Conservation (phyloP, 2,888 invertebrate genomes). For the Phasia obesa region DNA sequence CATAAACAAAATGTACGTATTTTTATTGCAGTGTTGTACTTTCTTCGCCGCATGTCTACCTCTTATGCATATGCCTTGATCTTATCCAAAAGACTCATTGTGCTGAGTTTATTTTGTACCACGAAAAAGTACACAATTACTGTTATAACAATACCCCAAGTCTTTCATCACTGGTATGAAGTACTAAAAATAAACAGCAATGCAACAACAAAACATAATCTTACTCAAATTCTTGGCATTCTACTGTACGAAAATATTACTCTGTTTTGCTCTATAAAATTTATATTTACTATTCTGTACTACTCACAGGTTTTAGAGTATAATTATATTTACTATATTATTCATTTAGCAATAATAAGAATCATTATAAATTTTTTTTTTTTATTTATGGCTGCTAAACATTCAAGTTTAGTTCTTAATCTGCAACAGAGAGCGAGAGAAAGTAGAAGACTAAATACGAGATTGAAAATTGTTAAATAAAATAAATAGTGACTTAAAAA, state of each 20-base stretch:
- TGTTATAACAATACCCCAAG: background rate
- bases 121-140: background rate
- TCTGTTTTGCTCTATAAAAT: constrained; percentile 19
- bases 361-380: constrained; percentile 50
- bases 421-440: constrained; percentile 53
- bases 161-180: background rate
- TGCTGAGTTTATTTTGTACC: background rate
- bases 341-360: constrained; percentile 55
- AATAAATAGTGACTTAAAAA: constrained; percentile 6
- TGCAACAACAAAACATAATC: background rate
- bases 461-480: constrained; percentile 21
- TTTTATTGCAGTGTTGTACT: too few species aligned
- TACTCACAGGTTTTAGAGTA: constrained; percentile 20
- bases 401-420: constrained; percentile 50
- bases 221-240: constrained; percentile 21
- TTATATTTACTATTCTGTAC: constrained; percentile 28
- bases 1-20: too few species aligned
- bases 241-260: too few species aligned
- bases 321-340: constrained; percentile 42
- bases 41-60: too few species aligned
- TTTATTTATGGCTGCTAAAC: constrained; percentile 46
- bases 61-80: too few species aligned
- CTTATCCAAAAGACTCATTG: background rate
- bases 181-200: background rate
- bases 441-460: constrained; percentile 25